Percentiles rank a stretch among this genome's conserved stretches.
These are phyloP conservation scores for Eolophus roseicapilla DNA, from an alignment of 2,113 vertebrate genomes.

Conservation along the genomic window DNA sequence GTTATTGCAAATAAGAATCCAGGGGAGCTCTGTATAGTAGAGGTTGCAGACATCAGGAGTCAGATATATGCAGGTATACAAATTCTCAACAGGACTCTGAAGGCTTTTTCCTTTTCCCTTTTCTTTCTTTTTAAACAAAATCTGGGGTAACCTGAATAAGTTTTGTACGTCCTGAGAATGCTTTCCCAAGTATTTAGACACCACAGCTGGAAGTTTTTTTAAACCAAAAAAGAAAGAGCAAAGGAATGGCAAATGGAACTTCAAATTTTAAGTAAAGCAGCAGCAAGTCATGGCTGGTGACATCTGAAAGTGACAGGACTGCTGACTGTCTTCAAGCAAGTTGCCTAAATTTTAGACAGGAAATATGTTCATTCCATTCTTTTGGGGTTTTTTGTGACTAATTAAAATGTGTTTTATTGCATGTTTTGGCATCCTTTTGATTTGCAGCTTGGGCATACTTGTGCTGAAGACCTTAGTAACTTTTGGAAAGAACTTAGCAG, in stretches of 20 bases:
- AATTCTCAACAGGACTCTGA: background rate
- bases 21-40: background rate
- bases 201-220: background rate
- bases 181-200: background rate
- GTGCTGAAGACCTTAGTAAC: background rate
- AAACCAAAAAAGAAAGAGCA: background rate
- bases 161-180: background rate
- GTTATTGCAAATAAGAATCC: background rate
- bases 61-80: background rate
- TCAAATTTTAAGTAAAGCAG: background rate
- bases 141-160: background rate
- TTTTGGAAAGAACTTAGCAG: background rate
- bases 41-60: background rate
- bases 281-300: background rate
- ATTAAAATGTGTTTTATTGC: background rate
- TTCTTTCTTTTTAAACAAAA: background rate
- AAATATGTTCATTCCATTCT: background rate
- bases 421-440: background rate
- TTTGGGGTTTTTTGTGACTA: accelerated
- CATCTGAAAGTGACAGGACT: background rate
- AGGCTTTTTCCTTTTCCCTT: background rate
- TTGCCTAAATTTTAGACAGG: background rate
- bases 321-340: background rate
- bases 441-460: background rate
- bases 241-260: background rate